phyloP scores from a whole-genome alignment of 2,888 invertebrate species.

The Hypsopygia costalis region DNA sequence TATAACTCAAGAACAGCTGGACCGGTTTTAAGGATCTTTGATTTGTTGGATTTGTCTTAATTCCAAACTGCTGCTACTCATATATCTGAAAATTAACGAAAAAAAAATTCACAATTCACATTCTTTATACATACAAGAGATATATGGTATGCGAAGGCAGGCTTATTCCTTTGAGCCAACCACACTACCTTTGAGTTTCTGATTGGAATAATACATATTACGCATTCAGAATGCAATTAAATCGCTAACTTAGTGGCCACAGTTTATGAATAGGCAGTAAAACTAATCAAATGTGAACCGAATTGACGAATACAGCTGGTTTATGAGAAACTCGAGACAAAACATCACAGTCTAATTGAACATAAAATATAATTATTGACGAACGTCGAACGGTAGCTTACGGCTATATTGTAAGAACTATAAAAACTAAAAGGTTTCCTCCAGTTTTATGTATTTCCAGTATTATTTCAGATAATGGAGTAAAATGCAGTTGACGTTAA shows the following conservation, averaged over 20 bases:
- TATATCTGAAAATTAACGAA: no score
- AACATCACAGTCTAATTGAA: constrained; percentile 40
- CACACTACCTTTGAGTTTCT: no score
- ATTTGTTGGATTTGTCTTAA: no score
- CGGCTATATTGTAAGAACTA: constrained; percentile 12
- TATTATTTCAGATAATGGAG: constrained; percentile 3
- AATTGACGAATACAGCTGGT: constrained; percentile 40
- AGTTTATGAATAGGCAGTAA: constrained; percentile 39
- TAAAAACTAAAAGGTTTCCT: constrained; percentile 10
- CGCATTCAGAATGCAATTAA: no score
- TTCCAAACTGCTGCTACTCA: no score
- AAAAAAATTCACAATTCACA: no score
- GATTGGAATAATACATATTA: no score
- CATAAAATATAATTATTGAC: constrained; percentile 45
- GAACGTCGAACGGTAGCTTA: constrained; percentile 43
- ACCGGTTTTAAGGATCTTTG: no score
- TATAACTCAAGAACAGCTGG: no score
- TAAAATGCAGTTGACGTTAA: background rate
- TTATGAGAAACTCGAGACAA: constrained; percentile 41
- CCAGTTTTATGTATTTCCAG: constrained; percentile 3
- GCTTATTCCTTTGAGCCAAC: no score
- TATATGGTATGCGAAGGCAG: no score
- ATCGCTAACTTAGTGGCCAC: constrained; percentile 31
- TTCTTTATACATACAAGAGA: no score
- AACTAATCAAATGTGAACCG: constrained; percentile 40